These are phyloP conservation scores for Cryptocephalus primarius DNA, from an alignment of 2,888 invertebrate species.

Conservation along the genomic window DNA sequence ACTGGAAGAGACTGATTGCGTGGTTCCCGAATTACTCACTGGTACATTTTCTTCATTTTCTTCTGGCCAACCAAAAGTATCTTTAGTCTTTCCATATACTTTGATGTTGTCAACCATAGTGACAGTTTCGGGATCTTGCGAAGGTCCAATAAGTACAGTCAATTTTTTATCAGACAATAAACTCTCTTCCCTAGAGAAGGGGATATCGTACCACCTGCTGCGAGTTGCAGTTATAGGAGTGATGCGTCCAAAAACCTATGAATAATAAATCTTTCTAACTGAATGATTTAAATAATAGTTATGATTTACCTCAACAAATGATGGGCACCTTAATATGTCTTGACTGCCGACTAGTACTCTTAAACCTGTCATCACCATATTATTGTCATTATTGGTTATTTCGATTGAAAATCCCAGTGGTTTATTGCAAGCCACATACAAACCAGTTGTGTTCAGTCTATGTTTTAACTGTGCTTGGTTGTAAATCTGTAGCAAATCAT, in stretches of 20 bases:
- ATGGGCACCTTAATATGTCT: slow-evolving; percentile 66
- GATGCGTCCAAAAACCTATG: slow-evolving; percentile 24
- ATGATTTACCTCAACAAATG: slow-evolving; percentile 49
- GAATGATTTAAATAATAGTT: neutral
- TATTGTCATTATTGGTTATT: slow-evolving; percentile 74
- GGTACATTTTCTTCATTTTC: slow-evolving; percentile 66
- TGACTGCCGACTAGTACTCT: slow-evolving; percentile 79
- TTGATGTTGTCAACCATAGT: slow-evolving; percentile 92
- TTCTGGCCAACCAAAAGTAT: slow-evolving; percentile 94
- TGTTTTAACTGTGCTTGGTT: slow-evolving; percentile 89
- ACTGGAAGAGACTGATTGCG: slow-evolving; percentile 9
- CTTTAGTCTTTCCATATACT: slow-evolving; percentile 86
- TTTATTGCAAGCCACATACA: slow-evolving; percentile 90
- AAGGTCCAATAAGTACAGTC: slow-evolving; percentile 71
- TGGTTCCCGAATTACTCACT: slow-evolving; percentile 16
- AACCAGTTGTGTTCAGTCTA: slow-evolving; percentile 70
- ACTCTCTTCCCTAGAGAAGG: slow-evolving; percentile 87
- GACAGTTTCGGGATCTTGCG: slow-evolving; percentile 77
- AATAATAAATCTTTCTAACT: slow-evolving; percentile 31
- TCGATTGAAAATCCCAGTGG: slow-evolving; percentile 83
- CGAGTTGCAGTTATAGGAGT: slow-evolving; percentile 39
- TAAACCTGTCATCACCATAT: slow-evolving; percentile 68
- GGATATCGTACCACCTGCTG: slow-evolving; percentile 92
- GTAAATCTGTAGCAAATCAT: slow-evolving; percentile 88
- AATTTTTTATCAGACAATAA: slow-evolving; percentile 85